Percentiles rank a stretch among this genome's conserved stretches.
Conservation (phyloP, 1,140 invertebrate species). For the Lepidurus arcticus region DNA sequence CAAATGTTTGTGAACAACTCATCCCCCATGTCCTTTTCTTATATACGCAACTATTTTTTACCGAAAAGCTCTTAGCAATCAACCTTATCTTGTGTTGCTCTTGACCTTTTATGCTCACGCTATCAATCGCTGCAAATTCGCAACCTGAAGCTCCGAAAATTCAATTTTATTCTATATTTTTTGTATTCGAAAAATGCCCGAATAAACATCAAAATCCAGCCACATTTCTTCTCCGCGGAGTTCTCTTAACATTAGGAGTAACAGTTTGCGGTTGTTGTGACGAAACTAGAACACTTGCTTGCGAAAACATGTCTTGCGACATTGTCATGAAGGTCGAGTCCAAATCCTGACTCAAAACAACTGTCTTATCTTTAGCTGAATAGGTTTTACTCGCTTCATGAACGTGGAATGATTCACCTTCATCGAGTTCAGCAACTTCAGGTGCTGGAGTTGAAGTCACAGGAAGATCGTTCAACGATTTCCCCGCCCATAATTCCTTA, state of each 20-base stretch:
- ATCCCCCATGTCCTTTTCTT: too few species aligned
- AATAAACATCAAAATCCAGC: neutral
- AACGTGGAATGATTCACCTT: neutral
- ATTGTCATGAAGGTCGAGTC: too few species aligned
- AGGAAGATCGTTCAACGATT: neutral
- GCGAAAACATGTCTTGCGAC: neutral
- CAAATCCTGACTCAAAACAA: too few species aligned
- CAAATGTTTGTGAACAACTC: too few species aligned
- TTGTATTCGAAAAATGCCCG: neutral
- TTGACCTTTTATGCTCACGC: too few species aligned
- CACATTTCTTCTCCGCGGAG: neutral
- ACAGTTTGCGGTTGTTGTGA: neutral
- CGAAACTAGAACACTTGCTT: neutral
- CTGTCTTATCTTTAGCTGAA: neutral
- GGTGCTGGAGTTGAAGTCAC: neutral
- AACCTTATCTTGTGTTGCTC: too few species aligned
- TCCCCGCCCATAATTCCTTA: neutral
- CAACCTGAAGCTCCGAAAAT: too few species aligned
- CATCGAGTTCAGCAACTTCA: neutral
- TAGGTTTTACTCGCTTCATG: neutral
- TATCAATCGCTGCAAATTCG: too few species aligned
- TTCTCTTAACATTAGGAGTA: neutral
- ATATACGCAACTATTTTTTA: too few species aligned
- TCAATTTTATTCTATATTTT: too few species aligned
- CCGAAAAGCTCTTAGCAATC: too few species aligned